Base-by-base conservation (phyloP, 2,113 vertebrate species). In the Rhipidura dahli region DNA sequence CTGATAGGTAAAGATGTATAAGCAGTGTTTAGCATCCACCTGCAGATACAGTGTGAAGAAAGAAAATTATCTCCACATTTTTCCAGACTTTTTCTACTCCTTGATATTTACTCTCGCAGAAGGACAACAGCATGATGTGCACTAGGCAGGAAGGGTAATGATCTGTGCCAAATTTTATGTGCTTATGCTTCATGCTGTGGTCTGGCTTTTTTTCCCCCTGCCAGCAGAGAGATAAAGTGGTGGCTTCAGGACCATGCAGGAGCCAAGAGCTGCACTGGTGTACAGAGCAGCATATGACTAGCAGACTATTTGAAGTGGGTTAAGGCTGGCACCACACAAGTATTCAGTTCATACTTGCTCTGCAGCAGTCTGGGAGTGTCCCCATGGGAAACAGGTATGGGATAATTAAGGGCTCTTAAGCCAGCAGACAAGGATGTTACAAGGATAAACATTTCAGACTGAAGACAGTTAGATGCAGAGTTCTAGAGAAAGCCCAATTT, bases 141-240 rank as follows among this genome's bases (percentile, higher is more conserved):
- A 59, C 75, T 53, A 94, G 72, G 72, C 88, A 90, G 64, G 81
- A 81, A 87, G 37, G 69, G 83, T 89, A 93, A 89, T 75, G 88
- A 88, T 70, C 79, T 93, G 71, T 94, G 76, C 60, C 92, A 88
- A 81, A 84, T 83, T 81, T 89, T 78, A 92, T 68, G 56, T 68
- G 76, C 79, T 94, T 88, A 35, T 85, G 66, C 54, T 85, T 80
- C 39, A 44, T 79, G 61, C 31, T 24, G 10, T 71, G 81, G 24
- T 66, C 65, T 87, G 78, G 57, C 13, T n/a, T 18, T 51, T 53
- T 40, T 57, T 45, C 10, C 3, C 18, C 44, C 45, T 65, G 54
- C 28, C 56, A 93, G 64, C 31, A 73, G 60, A 72, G 2, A 59
- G 73, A 77, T 16, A 27, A 64, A 80, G 56, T 16, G 49, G 51